These are phyloP conservation scores for Monopis laevigella DNA, from an alignment of 2,888 invertebrate species.

Conservation along the genomic window DNA sequence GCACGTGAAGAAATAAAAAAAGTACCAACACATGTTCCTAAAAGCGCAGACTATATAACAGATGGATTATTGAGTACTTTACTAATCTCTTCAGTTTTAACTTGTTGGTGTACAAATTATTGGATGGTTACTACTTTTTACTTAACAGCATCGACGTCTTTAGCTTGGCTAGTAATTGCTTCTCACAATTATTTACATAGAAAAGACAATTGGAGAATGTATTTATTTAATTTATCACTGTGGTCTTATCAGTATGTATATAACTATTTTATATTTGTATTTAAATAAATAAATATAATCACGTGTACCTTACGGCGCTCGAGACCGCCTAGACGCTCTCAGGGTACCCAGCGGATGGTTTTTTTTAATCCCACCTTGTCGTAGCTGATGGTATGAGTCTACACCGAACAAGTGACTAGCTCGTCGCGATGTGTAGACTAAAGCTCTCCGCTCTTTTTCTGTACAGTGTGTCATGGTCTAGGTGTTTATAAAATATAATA, in stretches of 20 bases:
- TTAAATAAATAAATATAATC: no score
- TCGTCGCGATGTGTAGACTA: no score
- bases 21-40: constrained; percentile 43
- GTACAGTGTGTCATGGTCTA: no score
- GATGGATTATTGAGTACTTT: constrained; percentile 42
- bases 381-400: no score
- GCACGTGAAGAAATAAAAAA: constrained; percentile 64
- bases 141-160: constrained; percentile 59
- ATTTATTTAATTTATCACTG: constrained; percentile 75
- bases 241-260: constrained; percentile 69
- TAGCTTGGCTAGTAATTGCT: constrained; percentile 68
- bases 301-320: no score
- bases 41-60: constrained; percentile 35
- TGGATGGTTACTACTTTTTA: constrained; percentile 34
- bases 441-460: no score
- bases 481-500: no score
- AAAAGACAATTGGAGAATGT: constrained; percentile 81
- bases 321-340: no score
- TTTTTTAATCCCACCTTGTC: no score
- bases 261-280: neutral
- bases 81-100: constrained; percentile 30
- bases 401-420: no score
- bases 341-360: no score
- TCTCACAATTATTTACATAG: constrained; percentile 84
- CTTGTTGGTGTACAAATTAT: constrained; percentile 29